phyloP scores from a whole-genome alignment of 2,113 vertebrate species.

The Phylloscopus trochiloides region DNA sequence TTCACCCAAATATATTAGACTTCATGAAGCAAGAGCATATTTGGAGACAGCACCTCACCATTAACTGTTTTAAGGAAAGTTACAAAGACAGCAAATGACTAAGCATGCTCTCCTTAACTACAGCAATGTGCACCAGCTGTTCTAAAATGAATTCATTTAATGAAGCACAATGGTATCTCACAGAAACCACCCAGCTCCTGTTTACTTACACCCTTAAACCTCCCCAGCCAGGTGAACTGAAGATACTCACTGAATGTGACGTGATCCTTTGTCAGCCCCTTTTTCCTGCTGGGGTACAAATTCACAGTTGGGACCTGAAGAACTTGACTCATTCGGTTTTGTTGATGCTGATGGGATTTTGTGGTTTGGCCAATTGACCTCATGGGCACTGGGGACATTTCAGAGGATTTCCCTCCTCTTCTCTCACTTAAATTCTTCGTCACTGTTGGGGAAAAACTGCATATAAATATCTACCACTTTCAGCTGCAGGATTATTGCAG shows the following conservation, averaged over 20 bases:
- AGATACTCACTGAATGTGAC: conserved; percentile 79
- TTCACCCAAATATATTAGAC: not conserved
- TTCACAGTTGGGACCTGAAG: conserved; percentile 91
- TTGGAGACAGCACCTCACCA: not conserved
- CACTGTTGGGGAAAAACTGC: conserved; percentile 72
- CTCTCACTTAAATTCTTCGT: conserved; percentile 92
- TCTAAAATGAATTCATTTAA: not conserved
- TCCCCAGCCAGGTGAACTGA: not conserved
- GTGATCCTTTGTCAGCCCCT: conserved; percentile 84
- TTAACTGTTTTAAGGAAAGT: not conserved
- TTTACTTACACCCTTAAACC: not conserved
- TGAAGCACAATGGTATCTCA: not conserved
- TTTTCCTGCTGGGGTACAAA: conserved; percentile 88
- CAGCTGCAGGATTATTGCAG: not conserved
- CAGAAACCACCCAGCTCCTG: not conserved
- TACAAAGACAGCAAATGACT: not conserved
- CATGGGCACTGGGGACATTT: conserved; percentile 90
- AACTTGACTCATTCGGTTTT: conserved; percentile 91
- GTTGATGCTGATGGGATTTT: conserved; percentile 80
- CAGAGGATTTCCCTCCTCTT: conserved; percentile 81
- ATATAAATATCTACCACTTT: not conserved
- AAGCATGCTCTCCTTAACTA: not conserved
- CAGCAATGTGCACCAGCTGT: not conserved
- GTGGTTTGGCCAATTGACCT: conserved; percentile 79
- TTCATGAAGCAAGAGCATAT: not conserved